phyloP scores from a whole-genome alignment of 2,113 vertebrate species.

The Euleptes europaea region DNA sequence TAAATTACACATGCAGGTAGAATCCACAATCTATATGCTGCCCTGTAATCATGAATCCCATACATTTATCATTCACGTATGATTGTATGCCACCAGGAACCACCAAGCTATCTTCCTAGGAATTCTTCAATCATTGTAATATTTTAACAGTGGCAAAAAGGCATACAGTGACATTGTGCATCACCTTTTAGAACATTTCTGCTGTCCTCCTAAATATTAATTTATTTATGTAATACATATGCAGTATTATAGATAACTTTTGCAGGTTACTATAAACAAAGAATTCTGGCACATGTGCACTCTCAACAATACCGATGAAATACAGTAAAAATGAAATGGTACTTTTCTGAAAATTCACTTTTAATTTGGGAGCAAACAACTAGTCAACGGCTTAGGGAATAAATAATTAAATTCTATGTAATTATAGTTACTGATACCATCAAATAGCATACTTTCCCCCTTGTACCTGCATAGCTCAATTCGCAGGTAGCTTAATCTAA shows the following conservation, averaged over 20 bases:
- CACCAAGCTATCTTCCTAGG: not conserved
- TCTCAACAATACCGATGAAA: not conserved
- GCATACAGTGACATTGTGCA: not conserved
- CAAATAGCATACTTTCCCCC: not conserved
- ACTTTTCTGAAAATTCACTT: not conserved
- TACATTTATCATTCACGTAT: not conserved
- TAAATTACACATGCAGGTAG: not conserved
- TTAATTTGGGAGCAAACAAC: not conserved
- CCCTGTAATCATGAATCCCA: not conserved
- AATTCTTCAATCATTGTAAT: not conserved
- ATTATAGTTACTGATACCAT: slow-evolving; percentile 6
- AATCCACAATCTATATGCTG: not conserved
- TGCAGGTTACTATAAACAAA: not conserved
- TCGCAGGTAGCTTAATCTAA: not conserved
- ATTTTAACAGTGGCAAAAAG: not conserved
- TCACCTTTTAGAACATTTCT: not conserved
- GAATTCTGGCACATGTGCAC: not conserved
- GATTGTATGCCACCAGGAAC: not conserved
- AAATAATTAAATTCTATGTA: not conserved
- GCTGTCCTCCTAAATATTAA: not conserved
- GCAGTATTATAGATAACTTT: not conserved
- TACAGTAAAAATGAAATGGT: not conserved
- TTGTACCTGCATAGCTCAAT: slow-evolving; percentile 3
- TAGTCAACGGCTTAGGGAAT: slow-evolving; percentile 9
- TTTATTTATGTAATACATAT: not conserved